Percentiles rank a stretch among this genome's conserved stretches.
These are phyloP conservation scores for Clusia tigrina DNA, from an alignment of 2,888 invertebrate genomes.

Conservation along the genomic window DNA sequence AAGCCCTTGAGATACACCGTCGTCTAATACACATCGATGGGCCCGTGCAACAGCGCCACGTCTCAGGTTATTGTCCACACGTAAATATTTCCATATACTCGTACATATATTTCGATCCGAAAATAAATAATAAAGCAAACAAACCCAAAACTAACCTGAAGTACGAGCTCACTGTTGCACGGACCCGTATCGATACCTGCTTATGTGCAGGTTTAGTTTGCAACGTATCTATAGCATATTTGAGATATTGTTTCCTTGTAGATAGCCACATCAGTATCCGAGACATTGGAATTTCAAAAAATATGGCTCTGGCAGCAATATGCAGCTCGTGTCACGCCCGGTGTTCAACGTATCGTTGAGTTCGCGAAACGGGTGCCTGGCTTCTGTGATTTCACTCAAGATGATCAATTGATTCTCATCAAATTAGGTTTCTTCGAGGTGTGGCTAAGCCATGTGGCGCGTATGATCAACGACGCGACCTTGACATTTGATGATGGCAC, in stretches of 20 bases:
- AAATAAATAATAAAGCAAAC: too few relatives aligned
- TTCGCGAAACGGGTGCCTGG: conserved; percentile 95
- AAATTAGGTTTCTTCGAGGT: conserved; percentile 97
- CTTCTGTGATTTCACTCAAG: conserved; percentile 88
- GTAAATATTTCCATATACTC: too few relatives aligned
- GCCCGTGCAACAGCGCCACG: too few relatives aligned
- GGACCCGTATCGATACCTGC: too few relatives aligned
- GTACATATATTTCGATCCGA: too few relatives aligned
- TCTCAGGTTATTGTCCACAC: too few relatives aligned
- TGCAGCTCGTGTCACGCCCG: conserved; percentile 85
- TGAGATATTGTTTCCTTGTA: conserved; percentile 45
- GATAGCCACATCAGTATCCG: conserved; percentile 71
- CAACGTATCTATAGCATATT: too few relatives aligned
- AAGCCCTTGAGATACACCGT: not conserved
- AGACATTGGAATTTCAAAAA: conserved; percentile 76
- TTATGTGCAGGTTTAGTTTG: too few relatives aligned
- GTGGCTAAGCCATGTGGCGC: conserved; percentile 88
- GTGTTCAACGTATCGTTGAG: conserved; percentile 93
- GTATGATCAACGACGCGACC: conserved; percentile 77
- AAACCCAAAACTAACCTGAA: not conserved
- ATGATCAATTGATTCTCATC: conserved; percentile 95
- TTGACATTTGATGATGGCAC: conserved; percentile 92
- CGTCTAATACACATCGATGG: too few relatives aligned
- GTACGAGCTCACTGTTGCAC: too few relatives aligned
- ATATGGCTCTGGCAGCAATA: conserved; percentile 90